Evolutionary conservation across 1,140 invertebrate genomes (phyloP).

Genomic region (Drosophila tristis): DNA sequence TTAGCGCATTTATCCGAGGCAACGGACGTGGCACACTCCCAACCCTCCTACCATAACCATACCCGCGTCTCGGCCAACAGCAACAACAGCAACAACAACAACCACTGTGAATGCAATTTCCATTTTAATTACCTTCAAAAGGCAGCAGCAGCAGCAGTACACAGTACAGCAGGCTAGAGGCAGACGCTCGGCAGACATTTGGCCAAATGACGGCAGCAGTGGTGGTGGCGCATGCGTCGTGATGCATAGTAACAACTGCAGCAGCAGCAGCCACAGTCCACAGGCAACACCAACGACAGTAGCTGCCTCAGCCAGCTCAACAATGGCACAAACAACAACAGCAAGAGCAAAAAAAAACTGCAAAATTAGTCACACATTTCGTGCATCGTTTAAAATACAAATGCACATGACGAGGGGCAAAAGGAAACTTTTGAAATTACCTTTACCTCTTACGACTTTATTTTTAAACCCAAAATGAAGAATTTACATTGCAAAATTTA

Average conservation of each 20-base stretch:
- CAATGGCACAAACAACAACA: constrained; percentile 23
- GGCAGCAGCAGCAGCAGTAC: no score
- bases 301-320: constrained; percentile 10
- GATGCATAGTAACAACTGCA: constrained; percentile 40
- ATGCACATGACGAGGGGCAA: constrained; percentile 10
- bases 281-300: constrained; percentile 21
- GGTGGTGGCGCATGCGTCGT: constrained; percentile 65
- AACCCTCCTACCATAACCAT: constrained; percentile 45
- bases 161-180: constrained; percentile 21
- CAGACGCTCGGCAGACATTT: constrained; percentile 69
- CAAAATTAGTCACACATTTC: constrained; percentile 74
- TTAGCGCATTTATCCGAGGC: constrained; percentile 79
- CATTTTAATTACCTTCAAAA: constrained; percentile 79
- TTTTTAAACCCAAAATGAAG: background rate
- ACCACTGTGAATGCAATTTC: constrained; percentile 77
- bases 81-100: constrained; percentile 20
- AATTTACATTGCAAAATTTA: no score
- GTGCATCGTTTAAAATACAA: constrained; percentile 64
- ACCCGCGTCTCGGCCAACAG: constrained; percentile 34
- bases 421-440: background rate
- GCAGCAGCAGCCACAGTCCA: constrained; percentile 8
- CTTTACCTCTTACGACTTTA: no score
- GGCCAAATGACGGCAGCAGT: constrained; percentile 30
- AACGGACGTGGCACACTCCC: constrained; percentile 56
- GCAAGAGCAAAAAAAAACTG: constrained; percentile 25